Base-by-base conservation (phyloP, 2,797 vertebrate genomes). In the Parauchenoglanis punctatus region DNA sequence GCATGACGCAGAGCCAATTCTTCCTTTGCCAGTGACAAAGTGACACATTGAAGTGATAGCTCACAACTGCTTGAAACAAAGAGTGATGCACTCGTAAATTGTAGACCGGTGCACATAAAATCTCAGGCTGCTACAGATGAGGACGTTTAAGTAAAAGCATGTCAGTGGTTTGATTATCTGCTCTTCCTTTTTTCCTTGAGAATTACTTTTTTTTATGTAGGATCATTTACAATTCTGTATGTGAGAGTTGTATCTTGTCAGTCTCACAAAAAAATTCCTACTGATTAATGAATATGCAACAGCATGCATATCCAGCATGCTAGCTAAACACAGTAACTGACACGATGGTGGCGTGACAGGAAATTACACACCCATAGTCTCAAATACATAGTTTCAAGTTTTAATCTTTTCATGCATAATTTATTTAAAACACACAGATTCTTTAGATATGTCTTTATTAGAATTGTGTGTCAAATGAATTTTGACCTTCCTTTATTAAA, bases 1-100 rank as follows among this genome's bases (percentile, higher is more conserved):
- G 52, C 78, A 81, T 87, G 88, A 91, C 46, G 82, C 88, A 89
- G 72, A 89, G 44, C 59, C 87, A 87, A 83, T 90, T 91, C 85
- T 86, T 68, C 40, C 40, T 46, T 63, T 63, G 75, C 61, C 85
- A 85, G 59, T 56, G 80, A 89, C 85, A 87, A 89, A 88, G 86
- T 86, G 86, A 88, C 85, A 88, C 84, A 78, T 85, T 88, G 75
- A 87, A 86, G 68, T 73, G 80, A 87, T 88, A 83, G 59, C 83
- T 88, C 85, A 87, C 73, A 85, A 80, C 67, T 28, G 77, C 59
- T 63, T 84, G 61, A 65, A 76, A 82, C 67, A 23, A 75, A 63
- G 52, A 81, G 25, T 73, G 81, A 80, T 67, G 84, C 85, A 80
- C 77, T 88, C 18, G 25, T 80, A 86, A 61, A 83, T 73, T 78